phyloP scores from a whole-genome alignment of 2,888 invertebrate genomes.

The Helleia helle region DNA sequence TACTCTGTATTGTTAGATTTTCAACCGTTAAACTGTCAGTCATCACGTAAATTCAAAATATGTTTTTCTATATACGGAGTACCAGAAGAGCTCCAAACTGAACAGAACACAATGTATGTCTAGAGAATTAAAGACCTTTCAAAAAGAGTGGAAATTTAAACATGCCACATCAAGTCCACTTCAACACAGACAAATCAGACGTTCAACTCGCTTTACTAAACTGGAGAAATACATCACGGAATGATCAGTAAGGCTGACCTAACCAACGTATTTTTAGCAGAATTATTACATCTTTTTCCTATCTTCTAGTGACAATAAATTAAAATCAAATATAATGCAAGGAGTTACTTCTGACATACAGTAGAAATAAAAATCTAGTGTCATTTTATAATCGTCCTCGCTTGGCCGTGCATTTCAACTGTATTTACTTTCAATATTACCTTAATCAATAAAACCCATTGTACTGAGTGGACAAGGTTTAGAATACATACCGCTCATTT shows the following conservation, averaged over 20 bases:
- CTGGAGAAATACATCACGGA: constrained; percentile 18
- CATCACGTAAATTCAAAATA: constrained; percentile 7
- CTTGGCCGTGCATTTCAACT: no score
- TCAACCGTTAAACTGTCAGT: constrained; percentile 3
- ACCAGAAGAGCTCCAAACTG: constrained; percentile 17
- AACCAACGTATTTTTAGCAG: constrained; percentile 18
- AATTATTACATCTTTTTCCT: constrained; percentile 18
- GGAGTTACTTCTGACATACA: constrained; percentile 12
- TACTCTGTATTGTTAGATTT: constrained; percentile 10
- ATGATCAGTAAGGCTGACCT: constrained; percentile 10
- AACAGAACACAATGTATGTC: neutral
- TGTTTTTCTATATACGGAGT: constrained; percentile 10
- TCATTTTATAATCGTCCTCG: no score
- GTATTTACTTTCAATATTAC: no score
- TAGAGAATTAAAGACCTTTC: no score
- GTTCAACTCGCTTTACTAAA: constrained; percentile 18
- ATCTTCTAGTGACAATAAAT: neutral
- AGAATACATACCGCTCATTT: no score
- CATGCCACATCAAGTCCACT: constrained; percentile 17
- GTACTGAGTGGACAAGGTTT: no score
- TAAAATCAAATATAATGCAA: constrained; percentile 13
- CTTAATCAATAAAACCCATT: no score
- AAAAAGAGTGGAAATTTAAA: constrained; percentile 18
- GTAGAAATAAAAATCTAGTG: no score
- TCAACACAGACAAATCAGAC: constrained; percentile 15